Conservation (phyloP, 2,888 invertebrate species). For the Himalopsyche tibetana region DNA sequence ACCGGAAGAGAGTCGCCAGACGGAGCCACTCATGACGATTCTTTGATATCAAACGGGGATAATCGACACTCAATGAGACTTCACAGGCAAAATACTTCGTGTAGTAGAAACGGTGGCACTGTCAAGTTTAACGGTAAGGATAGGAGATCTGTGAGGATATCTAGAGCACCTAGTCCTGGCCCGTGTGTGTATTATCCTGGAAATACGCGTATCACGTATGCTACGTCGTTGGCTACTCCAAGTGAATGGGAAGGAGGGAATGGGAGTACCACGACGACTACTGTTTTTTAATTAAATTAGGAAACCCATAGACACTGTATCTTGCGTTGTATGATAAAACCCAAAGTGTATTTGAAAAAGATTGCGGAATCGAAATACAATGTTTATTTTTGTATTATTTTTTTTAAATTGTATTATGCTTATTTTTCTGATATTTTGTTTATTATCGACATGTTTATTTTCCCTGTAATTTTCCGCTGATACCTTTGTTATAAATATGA, state of each 20-base stretch:
- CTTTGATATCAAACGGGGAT: conserved; percentile 88
- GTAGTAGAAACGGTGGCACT: conserved; percentile 66
- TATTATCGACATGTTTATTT: too few species aligned
- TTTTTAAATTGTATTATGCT: too few species aligned
- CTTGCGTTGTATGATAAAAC: neutral
- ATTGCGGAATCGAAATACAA: too few species aligned
- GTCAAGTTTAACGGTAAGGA: conserved; percentile 68
- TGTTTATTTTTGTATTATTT: too few species aligned
- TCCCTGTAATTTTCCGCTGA: too few species aligned
- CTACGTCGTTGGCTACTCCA: conserved; percentile 63
- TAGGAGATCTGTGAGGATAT: conserved; percentile 70
- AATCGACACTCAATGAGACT: conserved; percentile 82
- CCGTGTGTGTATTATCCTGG: conserved; percentile 73
- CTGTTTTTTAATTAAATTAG: conserved; percentile 60
- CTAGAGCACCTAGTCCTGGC: conserved; percentile 72
- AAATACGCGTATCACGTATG: conserved; percentile 62
- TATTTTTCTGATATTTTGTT: too few species aligned
- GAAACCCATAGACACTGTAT: neutral
- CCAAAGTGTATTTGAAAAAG: neutral
- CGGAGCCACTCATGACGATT: conserved; percentile 87
- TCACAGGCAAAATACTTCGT: conserved; percentile 72
- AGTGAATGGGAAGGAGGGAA: conserved; percentile 64
- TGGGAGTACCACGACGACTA: conserved; percentile 60
- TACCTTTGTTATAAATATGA: too few species aligned
- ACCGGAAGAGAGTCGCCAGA: conserved; percentile 83